These are phyloP conservation scores for Cyclura pinguis DNA, from an alignment of 2,797 vertebrate species.

Conservation along the genomic window DNA sequence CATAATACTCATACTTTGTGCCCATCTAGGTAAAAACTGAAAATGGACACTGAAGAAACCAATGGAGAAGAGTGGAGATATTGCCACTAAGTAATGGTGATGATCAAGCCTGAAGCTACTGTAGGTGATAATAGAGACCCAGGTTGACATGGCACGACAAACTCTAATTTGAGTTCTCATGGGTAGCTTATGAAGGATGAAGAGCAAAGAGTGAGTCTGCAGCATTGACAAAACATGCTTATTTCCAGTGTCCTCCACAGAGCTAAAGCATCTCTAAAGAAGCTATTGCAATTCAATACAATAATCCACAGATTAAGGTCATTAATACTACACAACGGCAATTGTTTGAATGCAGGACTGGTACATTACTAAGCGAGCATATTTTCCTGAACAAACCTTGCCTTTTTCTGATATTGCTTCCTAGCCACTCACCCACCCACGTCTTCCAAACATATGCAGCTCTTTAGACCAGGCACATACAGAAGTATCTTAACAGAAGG, in stretches of 20 bases:
- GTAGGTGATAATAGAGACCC: background rate
- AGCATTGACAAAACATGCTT: slow-evolving; percentile 19
- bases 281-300: slow-evolving; percentile 62
- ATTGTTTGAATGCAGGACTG: slow-evolving; percentile 35
- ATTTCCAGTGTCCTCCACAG: slow-evolving; percentile 40
- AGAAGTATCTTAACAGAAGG: background rate
- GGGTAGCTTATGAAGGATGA: background rate
- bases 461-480: background rate
- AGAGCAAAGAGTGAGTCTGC: background rate
- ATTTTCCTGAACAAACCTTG: background rate
- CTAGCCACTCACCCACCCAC: no score
- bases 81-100: background rate
- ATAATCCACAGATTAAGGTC: slow-evolving; percentile 71
- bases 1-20: background rate
- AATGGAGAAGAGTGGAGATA: background rate
- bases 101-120: background rate
- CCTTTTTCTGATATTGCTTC: slow-evolving; percentile 1
- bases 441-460: background rate
- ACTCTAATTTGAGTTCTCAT: background rate
- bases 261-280: slow-evolving; percentile 58
- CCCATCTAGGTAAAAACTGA: background rate
- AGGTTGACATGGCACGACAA: background rate
- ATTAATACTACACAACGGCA: slow-evolving; percentile 58
- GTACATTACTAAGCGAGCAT: background rate
- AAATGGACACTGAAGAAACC: background rate